A percentile compares a stretch with the other conserved stretches of the same genome.
phyloP scores from a whole-genome alignment of 37 sponge, comb jelly and placozoan species.

The Amphimedon queenslandica region DNA sequence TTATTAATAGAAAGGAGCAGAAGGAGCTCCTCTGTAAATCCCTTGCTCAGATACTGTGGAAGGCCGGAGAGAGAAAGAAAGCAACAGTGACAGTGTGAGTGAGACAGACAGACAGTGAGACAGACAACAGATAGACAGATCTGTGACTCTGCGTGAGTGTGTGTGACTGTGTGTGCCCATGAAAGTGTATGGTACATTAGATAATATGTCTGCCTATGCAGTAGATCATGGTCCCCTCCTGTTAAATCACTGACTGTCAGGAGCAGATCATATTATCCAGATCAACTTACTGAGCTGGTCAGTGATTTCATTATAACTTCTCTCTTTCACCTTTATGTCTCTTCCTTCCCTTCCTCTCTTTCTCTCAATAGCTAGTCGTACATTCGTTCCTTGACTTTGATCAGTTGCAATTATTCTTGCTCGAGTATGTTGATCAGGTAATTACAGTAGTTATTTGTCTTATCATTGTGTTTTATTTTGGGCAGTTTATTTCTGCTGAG shows the following conservation, averaged over 20 bases:
- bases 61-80: constrained; percentile 19
- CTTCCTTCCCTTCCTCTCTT: no score
- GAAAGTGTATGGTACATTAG: no score
- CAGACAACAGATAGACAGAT: no score
- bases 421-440: not conserved
- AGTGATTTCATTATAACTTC: no score
- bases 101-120: no score
- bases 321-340: no score
- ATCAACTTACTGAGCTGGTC: constrained; percentile 38
- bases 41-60: constrained; percentile 69
- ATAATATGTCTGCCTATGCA: not conserved
- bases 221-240: not conserved
- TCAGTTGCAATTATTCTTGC: not conserved
- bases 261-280: constrained; percentile 23
- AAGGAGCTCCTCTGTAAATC: constrained; percentile 28
- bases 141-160: no score
- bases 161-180: no score
- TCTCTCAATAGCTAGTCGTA: not conserved
- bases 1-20: no score
- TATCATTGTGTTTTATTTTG: no score
- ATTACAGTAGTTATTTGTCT: no score
- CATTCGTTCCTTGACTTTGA: not conserved
- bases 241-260: not conserved
- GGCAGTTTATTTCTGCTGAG: not conserved
- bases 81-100: constrained; percentile 59